Percentiles rank a stretch among this genome's conserved stretches.
Conservation (phyloP, 2,113 vertebrate genomes). For the Crotalus horridus region DNA sequence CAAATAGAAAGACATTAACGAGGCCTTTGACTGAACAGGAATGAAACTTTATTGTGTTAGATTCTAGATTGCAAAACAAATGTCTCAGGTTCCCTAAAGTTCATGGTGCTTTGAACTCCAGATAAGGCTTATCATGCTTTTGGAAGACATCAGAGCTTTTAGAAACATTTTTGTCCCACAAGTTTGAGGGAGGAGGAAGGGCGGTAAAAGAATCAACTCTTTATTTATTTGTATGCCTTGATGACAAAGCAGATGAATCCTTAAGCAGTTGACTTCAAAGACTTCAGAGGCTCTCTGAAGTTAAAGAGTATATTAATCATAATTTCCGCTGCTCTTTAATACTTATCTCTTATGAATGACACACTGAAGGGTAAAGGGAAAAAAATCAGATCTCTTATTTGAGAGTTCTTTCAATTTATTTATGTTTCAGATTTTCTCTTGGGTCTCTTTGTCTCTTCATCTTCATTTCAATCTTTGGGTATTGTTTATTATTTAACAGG, state of each 20-base stretch:
- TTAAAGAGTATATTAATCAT: slow-evolving; percentile 63
- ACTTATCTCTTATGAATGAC: slow-evolving; percentile 48
- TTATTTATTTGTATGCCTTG: slow-evolving; percentile 52
- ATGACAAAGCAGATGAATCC: slow-evolving; percentile 51
- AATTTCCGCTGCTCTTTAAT: slow-evolving; percentile 63
- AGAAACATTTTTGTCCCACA: neutral
- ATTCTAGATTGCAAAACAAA: neutral
- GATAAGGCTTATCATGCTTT: neutral
- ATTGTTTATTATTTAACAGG: neutral
- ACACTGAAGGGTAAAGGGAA: neutral
- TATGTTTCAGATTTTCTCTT: slow-evolving; percentile 45
- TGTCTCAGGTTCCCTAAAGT: neutral
- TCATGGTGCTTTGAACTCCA: neutral
- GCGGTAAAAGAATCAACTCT: neutral
- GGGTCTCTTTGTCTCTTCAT: slow-evolving; percentile 47
- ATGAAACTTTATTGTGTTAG: neutral
- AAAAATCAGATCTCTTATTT: slow-evolving; percentile 7
- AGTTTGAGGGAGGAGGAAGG: neutral
- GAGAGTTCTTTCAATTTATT: slow-evolving; percentile 36
- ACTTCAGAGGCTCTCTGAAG: slow-evolving; percentile 55
- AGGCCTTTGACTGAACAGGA: neutral
- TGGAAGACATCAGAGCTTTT: neutral
- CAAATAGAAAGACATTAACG: neutral
- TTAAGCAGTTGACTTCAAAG: slow-evolving; percentile 62
- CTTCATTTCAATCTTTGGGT: slow-evolving; percentile 16